A percentile compares a stretch with the other conserved stretches of the same genome.
These are phyloP conservation scores for Tonatia bakeri DNA, from an alignment of 2,113 vertebrate species.

Conservation along the genomic window DNA sequence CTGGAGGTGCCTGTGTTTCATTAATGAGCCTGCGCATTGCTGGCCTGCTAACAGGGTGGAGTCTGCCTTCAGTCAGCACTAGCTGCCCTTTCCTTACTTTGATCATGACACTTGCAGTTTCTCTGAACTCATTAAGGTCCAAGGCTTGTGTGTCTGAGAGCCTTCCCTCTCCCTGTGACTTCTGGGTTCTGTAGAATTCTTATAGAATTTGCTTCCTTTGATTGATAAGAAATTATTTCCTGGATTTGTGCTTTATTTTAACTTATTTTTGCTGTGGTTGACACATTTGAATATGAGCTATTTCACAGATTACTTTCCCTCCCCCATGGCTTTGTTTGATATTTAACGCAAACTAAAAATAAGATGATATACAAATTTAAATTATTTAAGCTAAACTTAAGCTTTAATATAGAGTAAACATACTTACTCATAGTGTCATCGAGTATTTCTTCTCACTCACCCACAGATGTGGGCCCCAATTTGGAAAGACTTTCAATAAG, in stretches of 20 bases:
- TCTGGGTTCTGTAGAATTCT: neutral
- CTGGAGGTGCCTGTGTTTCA: neutral
- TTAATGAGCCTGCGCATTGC: neutral
- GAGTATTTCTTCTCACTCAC: conserved; percentile 37
- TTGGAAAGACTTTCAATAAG: conserved; percentile 16
- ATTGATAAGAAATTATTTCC: conserved; percentile 11
- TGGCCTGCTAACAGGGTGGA: neutral
- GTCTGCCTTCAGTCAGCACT: neutral
- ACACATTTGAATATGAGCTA: conserved; percentile 13
- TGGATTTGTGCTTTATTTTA: conserved; percentile 26
- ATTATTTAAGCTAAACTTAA: conserved; percentile 43
- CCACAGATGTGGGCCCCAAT: neutral
- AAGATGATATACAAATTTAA: conserved; percentile 31
- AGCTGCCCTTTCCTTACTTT: neutral
- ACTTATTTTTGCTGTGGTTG: conserved; percentile 47
- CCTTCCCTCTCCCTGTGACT: neutral
- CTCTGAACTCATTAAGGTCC: neutral
- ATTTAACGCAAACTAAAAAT: conserved; percentile 51
- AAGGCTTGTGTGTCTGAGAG: neutral
- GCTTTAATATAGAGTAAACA: conserved; percentile 28
- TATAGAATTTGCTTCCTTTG: neutral
- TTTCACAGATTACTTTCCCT: neutral
- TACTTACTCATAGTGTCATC: neutral
- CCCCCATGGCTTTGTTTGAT: conserved; percentile 6
- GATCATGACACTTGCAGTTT: neutral